These are phyloP conservation scores for Orchestes rusci DNA, from an alignment of 2,888 invertebrate genomes.

Conservation along the genomic window DNA sequence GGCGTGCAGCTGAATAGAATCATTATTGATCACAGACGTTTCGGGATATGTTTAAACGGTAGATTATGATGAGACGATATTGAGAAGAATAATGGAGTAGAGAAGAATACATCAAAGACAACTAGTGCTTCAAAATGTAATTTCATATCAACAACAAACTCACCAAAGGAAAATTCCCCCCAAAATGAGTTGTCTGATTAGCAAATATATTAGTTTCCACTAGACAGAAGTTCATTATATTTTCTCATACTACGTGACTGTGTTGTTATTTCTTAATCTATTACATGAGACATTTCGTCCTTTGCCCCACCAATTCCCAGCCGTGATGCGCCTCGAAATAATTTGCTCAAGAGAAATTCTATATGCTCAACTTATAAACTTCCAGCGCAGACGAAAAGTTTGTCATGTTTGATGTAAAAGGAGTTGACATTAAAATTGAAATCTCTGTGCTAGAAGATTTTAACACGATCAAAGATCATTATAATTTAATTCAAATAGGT, in stretches of 20 bases:
- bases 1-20: too few species aligned
- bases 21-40: too few species aligned
- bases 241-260: conserved; percentile 33
- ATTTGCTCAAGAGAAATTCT: conserved; percentile 41
- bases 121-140: too few species aligned
- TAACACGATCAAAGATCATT: conserved; percentile 44
- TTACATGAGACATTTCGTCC: conserved; percentile 39
- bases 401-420: conserved; percentile 45
- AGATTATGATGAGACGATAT: too few species aligned
- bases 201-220: conserved; percentile 3
- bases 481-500: conserved; percentile 38
- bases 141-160: too few species aligned
- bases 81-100: too few species aligned
- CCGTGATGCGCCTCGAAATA: conserved; percentile 36
- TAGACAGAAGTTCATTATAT: conserved; percentile 5
- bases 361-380: conserved; percentile 44
- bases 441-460: conserved; percentile 41
- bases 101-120: too few species aligned
- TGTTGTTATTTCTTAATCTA: conserved; percentile 40
- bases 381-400: conserved; percentile 35
- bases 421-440: conserved; percentile 47
- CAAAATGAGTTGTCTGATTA: too few species aligned
- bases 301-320: background rate
- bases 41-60: too few species aligned
- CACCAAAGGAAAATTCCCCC: too few species aligned